Evolutionary conservation across 1,140 invertebrate genomes (phyloP).

Genomic region (Drosophila sechellia): DNA sequence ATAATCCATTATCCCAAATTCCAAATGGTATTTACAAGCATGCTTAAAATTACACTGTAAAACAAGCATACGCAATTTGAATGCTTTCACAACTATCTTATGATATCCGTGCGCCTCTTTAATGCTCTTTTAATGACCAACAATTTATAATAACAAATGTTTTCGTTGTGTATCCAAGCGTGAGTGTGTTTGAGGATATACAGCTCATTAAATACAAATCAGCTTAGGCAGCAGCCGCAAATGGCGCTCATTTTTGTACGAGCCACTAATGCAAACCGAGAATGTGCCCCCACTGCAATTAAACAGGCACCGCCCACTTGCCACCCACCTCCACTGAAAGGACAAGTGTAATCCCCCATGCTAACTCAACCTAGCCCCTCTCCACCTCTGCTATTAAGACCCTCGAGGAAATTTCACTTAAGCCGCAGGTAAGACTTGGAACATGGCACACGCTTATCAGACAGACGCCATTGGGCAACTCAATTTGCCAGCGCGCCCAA

Average conservation of each 20-base stretch:
- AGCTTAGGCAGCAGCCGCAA: slow-evolving; percentile 60
- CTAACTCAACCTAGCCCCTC: background rate
- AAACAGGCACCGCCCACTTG: slow-evolving; percentile 48
- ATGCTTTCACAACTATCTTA: too few species aligned
- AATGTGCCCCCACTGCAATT: slow-evolving; percentile 51
- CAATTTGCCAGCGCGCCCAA: slow-evolving; percentile 66
- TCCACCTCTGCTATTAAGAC: background rate
- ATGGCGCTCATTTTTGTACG: slow-evolving; percentile 25
- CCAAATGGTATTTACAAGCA: background rate
- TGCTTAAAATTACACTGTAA: background rate
- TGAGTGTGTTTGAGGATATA: slow-evolving; percentile 38
- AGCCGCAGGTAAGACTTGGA: slow-evolving; percentile 69
- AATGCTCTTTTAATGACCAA: background rate
- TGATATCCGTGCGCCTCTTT: too few species aligned
- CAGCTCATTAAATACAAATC: slow-evolving; percentile 82
- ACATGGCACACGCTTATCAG: slow-evolving; percentile 60
- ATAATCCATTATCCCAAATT: background rate
- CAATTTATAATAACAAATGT: background rate
- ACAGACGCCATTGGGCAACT: slow-evolving; percentile 53
- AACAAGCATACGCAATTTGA: background rate
- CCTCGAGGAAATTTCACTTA: slow-evolving; percentile 66
- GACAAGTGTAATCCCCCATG: slow-evolving; percentile 29
- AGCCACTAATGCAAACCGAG: background rate
- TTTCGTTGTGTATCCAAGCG: slow-evolving; percentile 12
- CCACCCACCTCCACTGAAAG: background rate